Conservation (phyloP, 2,888 invertebrate genomes). For the Acanthosoma haemorrhoidale region DNA sequence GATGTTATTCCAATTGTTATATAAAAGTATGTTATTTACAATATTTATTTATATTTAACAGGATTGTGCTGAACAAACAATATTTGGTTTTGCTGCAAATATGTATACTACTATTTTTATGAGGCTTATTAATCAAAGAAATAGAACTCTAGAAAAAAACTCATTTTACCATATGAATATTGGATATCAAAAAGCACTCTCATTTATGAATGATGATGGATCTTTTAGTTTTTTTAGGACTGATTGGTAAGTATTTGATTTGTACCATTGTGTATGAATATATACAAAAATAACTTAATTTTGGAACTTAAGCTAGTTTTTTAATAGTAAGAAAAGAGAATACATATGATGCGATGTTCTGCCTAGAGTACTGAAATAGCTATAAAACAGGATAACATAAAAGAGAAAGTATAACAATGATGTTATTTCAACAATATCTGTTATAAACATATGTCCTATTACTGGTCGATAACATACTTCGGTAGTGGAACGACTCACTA, state of each 20-base stretch:
- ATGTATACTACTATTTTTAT: constrained; percentile 87
- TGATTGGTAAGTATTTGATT: constrained; percentile 65
- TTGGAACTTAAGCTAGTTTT: no score
- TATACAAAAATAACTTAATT: background rate
- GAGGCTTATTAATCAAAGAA: constrained; percentile 82
- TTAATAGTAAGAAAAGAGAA: no score
- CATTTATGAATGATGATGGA: constrained; percentile 85
- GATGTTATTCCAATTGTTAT: no score
- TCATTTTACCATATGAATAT: constrained; percentile 86
- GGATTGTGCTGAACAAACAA: constrained; percentile 89
- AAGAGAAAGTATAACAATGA: no score
- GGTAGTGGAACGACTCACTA: no score
- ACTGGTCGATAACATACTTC: no score
- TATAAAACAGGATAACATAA: no score
- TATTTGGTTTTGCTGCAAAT: constrained; percentile 94
- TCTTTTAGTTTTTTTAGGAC: constrained; percentile 86
- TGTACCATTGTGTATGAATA: background rate
- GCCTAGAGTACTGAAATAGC: no score
- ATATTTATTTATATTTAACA: constrained; percentile 42
- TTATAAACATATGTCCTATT: no score
- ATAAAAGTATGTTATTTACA: no score
- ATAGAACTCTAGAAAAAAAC: constrained; percentile 69
- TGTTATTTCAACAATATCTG: no score
- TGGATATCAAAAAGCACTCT: constrained; percentile 81
- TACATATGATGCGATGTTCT: no score